Base-by-base conservation (phyloP, 2,888 invertebrate species). In the Emesis furor region DNA sequence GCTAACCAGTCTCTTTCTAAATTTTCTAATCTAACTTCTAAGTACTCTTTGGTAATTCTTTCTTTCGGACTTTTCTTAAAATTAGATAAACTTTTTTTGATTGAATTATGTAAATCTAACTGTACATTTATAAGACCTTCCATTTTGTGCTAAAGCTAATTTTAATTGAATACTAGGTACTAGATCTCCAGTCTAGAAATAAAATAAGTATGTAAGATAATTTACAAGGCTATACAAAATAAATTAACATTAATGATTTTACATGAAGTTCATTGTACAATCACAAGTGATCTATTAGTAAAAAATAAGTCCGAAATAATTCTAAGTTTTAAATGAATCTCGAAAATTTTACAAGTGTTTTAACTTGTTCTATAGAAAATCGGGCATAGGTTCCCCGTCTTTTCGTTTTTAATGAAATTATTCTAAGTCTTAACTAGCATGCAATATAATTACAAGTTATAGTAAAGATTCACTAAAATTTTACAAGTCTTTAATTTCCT, bases 1-100 rank as follows among this genome's bases (percentile, higher is more conserved):
- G 32, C 17, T 5, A 55, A 24, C 84, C 84, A 84, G 42, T 76
- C 24, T 55, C 46, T 42, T 24, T 84, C 84, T 39, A 74, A 74
- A 35, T n/a, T 30, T 62, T 83, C 78, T 46, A 83, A 30, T 42
- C 75, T 68, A 1, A 75, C 76, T 73, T 80, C 72, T 7, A 83
- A 32, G 62, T 83, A 81, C 32, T 35, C 32, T 6, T 24, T 14
- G 1, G 73, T 78, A 3, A 83, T 24, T 46, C 80, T 74, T 3
- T 81, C 82, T 65, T 79, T 82, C 0, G 82, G 82, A 59, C 59
- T 59, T 17, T 59, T 68, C 30, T 35, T 68, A 14, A 37, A 68
- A 32, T 68, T 68, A 2, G 14, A 30, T 10, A 14, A 37, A 17
- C 17, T 10, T 12, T 14, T 68, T 10, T 35, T 35, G 1, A 68